A percentile compares a stretch with the other conserved stretches of the same genome.
phyloP scores from a whole-genome alignment of 2,113 vertebrate species.

The Origma solitaria region DNA sequence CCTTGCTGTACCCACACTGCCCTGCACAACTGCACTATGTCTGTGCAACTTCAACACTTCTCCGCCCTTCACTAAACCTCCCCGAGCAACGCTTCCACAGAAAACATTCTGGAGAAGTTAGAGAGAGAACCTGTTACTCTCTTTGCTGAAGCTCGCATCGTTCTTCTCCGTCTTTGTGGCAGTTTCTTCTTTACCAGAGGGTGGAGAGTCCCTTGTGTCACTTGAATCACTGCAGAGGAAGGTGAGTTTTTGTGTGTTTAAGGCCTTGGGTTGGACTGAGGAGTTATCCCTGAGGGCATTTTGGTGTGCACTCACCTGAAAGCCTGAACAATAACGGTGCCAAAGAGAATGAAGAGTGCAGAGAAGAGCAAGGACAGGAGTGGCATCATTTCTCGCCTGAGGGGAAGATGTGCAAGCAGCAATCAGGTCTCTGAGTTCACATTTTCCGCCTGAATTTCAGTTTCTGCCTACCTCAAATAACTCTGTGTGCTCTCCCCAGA shows the following conservation, averaged over 20 bases:
- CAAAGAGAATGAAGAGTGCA: constrained; percentile 93
- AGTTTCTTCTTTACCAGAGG: constrained; percentile 79
- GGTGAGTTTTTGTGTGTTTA: neutral
- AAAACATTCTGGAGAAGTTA: neutral
- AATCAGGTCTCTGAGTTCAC: fast-evolving
- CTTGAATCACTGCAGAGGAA: constrained; percentile 81
- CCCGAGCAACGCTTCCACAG: fast-evolving
- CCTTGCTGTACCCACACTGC: neutral
- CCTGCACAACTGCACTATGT: fast-evolving
- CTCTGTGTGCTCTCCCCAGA: neutral
- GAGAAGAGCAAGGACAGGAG: constrained; percentile 95
- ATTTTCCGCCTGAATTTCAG: neutral
- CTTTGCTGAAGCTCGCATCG: constrained; percentile 69
- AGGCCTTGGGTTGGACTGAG: neutral
- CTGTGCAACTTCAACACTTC: neutral
- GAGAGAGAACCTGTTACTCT: constrained; percentile 70
- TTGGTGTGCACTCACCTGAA: constrained; percentile 78
- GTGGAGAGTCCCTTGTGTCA: constrained; percentile 79
- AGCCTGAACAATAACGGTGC: constrained; percentile 92
- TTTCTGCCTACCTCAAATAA: neutral
- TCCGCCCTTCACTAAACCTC: neutral
- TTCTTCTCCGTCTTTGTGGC: constrained; percentile 71
- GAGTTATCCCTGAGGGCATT: no score
- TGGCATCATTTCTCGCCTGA: constrained; percentile 98
- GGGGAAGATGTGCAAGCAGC: neutral